Percentiles rank a stretch among this genome's conserved stretches.
These are phyloP conservation scores for Narcine bancroftii DNA, from an alignment of 2,113 vertebrate species.

Conservation along the genomic window DNA sequence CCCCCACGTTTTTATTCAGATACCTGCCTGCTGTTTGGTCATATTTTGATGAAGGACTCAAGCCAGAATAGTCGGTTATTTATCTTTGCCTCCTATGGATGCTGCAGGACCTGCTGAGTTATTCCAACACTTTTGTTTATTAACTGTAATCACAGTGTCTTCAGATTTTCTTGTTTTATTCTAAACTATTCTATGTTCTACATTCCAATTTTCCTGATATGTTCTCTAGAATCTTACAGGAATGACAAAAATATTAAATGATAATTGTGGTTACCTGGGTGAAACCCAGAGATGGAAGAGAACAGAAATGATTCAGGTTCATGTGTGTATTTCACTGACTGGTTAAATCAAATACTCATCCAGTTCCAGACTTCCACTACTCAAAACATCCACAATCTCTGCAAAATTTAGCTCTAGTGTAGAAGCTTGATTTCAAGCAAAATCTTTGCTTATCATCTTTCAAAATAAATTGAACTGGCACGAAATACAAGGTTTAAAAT, in stretches of 20 bases:
- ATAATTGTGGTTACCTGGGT: not conserved
- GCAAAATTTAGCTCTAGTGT: not conserved
- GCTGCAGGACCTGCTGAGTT: too few species aligned
- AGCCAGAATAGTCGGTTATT: too few species aligned
- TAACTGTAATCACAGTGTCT: too few species aligned
- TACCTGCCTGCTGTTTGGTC: too few species aligned
- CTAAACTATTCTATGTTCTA: too few species aligned
- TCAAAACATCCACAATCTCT: not conserved
- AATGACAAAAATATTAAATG: not conserved
- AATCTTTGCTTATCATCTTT: not conserved
- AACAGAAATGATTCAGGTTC: not conserved
- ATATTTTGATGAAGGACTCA: too few species aligned
- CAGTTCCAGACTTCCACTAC: not conserved
- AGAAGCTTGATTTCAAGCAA: not conserved
- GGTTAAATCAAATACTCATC: not conserved
- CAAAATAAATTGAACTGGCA: slow-evolving; percentile 2
- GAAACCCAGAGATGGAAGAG: not conserved
- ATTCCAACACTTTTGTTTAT: too few species aligned
- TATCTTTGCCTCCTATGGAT: too few species aligned
- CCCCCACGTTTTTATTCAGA: too few species aligned
- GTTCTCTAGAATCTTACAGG: not conserved
- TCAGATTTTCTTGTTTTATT: too few species aligned
- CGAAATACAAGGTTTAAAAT: not conserved
- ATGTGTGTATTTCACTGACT: not conserved
- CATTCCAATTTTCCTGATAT: not conserved